Percentiles rank a stretch among this genome's conserved stretches.
phyloP scores from a whole-genome alignment of 1,140 invertebrate species.

The Nasonia giraulti region DNA sequence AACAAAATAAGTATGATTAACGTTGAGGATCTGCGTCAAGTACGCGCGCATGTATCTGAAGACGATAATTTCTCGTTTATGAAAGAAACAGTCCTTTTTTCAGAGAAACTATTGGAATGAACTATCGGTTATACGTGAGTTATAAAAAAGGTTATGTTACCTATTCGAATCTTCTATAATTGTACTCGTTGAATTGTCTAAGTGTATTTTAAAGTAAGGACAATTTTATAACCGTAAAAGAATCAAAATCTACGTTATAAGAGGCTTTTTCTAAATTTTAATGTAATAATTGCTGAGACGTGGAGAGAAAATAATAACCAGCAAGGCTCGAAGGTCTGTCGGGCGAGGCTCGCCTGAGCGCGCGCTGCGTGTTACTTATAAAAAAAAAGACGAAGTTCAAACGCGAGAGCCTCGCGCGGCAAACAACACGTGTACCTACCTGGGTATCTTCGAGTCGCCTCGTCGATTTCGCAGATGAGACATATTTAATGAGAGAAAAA shows the following conservation, averaged over 20 bases:
- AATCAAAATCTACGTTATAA: constrained; percentile 49
- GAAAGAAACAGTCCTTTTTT: constrained; percentile 27
- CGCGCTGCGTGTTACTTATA: background rate
- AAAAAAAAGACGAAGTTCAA: background rate
- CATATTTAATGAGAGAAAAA: background rate
- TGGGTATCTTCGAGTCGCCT: background rate
- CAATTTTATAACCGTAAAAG: constrained; percentile 46
- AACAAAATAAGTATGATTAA: constrained; percentile 28
- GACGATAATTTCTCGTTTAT: constrained; percentile 15
- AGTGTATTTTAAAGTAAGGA: constrained; percentile 39
- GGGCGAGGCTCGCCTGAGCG: background rate
- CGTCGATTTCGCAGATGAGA: constrained; percentile 11
- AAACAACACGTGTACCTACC: background rate
- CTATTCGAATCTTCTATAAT: constrained; percentile 46
- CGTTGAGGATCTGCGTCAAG: constrained; percentile 13
- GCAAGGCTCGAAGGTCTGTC: background rate
- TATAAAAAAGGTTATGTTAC: constrained; percentile 45
- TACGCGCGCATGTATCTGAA: constrained; percentile 12
- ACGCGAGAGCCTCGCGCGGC: background rate
- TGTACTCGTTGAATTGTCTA: constrained; percentile 46
- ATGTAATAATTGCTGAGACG: constrained; percentile 7
- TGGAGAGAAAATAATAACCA: background rate
- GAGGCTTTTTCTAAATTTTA: constrained; percentile 49
- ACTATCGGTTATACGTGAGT: constrained; percentile 33
- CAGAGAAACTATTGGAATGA: constrained; percentile 30